Base-by-base conservation (phyloP, 2,888 invertebrate species). In the Tenthredo livida region DNA sequence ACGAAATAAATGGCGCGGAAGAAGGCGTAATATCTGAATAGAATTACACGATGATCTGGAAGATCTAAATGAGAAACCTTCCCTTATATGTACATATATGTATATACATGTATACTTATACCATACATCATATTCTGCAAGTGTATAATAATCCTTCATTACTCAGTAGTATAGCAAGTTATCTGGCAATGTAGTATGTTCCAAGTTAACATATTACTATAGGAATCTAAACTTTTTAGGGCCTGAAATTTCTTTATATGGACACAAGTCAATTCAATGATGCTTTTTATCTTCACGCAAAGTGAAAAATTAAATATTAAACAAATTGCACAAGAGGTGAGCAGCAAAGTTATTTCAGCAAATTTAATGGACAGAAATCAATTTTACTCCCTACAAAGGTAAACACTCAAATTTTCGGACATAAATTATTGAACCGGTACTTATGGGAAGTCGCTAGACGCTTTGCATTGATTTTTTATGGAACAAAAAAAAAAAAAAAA, bases 61-160 rank as follows among this genome's bases (percentile, higher is more conserved):
- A 47, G 29, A 25, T 67, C 21, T 43, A 80, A 85, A 83, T 86
- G 87, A 87, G 86, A 87, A 89, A 88, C 88, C 90, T 89, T 89
- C 88, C 89, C 87, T 89, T 89, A 88, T 87, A 88, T 90, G 89
- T 89, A 90, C 87, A 90, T 90, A 90, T 87, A 80, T 92, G 91
- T 92, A 92, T 89, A 92, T 92, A 92, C 89, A 90, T 91, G 91
- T 90, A 90, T 89, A 91, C 89, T 90, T 90, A 88, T 86, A 87
- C 85, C 84, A 84, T 87, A 84, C 85, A 86, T 85, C 85, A 85
- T 77, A 85, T 73, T 86, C 87, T 83, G 85, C 86, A 87, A 85
- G 85, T 89, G 90, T 90, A 89, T 86, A 85, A 90, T 90, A 89
- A 90, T 88, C 87, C 88, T 86, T 86, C 85, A 82, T 85, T 85